phyloP scores from a whole-genome alignment of 2,113 vertebrate genomes.

The Picathartes gymnocephalus region DNA sequence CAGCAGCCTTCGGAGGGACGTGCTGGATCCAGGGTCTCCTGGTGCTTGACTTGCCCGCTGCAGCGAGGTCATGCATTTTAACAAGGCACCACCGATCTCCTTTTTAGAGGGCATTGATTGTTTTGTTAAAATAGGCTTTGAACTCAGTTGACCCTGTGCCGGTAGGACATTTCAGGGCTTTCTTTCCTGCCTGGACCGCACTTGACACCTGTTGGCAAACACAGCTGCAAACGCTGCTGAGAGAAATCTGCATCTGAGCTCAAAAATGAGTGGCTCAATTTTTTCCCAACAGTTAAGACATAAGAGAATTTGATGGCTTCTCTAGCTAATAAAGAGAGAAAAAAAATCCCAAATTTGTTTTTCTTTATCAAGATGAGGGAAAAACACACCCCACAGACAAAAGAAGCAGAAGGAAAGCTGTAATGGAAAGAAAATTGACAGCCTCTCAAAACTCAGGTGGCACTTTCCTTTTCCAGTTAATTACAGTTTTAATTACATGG shows the following conservation, averaged over 20 bases:
- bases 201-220: constrained; percentile 44
- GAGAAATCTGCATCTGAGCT: background rate
- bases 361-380: constrained; percentile 13
- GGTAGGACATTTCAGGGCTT: background rate
- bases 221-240: background rate
- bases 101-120: background rate
- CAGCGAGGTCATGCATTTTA: background rate
- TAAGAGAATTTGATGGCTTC: background rate
- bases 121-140: constrained; percentile 11
- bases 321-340: background rate
- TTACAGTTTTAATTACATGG: constrained; percentile 83
- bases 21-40: background rate
- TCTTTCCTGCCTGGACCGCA: background rate
- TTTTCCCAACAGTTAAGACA: background rate
- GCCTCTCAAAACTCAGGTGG: constrained; percentile 86
- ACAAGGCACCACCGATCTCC: background rate
- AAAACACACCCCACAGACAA: constrained; percentile 44
- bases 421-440: constrained; percentile 84
- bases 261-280: background rate
- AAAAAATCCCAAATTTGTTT: background rate
- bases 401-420: constrained; percentile 74
- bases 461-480: constrained; percentile 83
- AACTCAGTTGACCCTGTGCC: background rate
- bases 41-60: rapidly evolving
- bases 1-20: background rate